Conservation (phyloP, 2,888 invertebrate species). For the Hanleya hanleyi region DNA sequence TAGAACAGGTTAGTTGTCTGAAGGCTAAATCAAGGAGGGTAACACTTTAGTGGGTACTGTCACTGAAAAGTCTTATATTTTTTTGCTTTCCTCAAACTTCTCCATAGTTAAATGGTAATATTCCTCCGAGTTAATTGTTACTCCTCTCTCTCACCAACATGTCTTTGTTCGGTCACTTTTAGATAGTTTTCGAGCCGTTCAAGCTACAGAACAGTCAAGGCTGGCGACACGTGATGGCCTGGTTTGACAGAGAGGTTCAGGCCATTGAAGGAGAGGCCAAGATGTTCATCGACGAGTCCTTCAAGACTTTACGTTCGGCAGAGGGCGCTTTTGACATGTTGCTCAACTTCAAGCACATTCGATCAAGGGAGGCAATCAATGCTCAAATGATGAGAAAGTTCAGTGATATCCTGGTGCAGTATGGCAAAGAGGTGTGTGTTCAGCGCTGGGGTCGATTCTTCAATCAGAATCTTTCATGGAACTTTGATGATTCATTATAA, state of each 20-base stretch:
- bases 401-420: constrained; percentile 88
- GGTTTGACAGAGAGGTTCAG: constrained; percentile 84
- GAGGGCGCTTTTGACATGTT: constrained; percentile 88
- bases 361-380: constrained; percentile 84
- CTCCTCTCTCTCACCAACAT: too few relatives aligned
- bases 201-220: constrained; percentile 84
- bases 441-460: too few relatives aligned
- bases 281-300: constrained; percentile 89
- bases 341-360: constrained; percentile 85
- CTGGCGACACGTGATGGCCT: constrained; percentile 88
- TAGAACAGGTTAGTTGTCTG: constrained; percentile 73
- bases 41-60: too few relatives aligned
- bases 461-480: too few relatives aligned
- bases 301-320: constrained; percentile 85
- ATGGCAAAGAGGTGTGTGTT: constrained; percentile 83
- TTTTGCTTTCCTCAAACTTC: too few relatives aligned
- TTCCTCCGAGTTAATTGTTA: too few relatives aligned
- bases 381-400: constrained; percentile 86
- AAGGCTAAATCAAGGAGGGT: too few relatives aligned
- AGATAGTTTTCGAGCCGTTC: constrained; percentile 89
- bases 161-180: too few relatives aligned
- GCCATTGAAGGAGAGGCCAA: constrained; percentile 87
- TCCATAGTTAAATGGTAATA: too few relatives aligned
- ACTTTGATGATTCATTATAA: too few relatives aligned
- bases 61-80: too few relatives aligned